Conservation (phyloP, 2,888 invertebrate species). For the Linnaemya tessellans region DNA sequence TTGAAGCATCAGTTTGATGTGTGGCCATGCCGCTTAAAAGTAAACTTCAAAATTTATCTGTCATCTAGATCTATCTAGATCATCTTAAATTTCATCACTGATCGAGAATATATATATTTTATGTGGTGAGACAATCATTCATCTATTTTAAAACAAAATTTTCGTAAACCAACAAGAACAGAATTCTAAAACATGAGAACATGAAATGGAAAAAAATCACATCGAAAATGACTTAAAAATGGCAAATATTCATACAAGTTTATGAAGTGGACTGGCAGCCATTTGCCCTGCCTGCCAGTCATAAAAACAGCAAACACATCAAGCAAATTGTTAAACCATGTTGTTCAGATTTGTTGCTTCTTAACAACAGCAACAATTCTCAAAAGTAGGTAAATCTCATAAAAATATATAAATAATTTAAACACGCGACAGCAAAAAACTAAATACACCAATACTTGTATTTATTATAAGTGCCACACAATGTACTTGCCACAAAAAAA, state of each 20-base stretch:
- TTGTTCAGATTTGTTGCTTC: slow-evolving; percentile 10
- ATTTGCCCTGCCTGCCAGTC: neutral
- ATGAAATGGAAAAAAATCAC: neutral
- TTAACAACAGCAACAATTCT: slow-evolving; percentile 23
- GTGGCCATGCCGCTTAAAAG: no score
- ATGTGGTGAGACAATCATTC: no score
- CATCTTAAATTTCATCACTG: no score
- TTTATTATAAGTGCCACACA: slow-evolving; percentile 26
- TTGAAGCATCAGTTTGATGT: no score
- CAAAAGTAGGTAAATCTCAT: slow-evolving; percentile 58
- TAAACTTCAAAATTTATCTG: no score
- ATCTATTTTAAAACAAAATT: neutral
- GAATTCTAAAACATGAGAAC: neutral
- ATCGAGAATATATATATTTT: no score
- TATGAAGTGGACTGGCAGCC: neutral
- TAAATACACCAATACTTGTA: neutral
- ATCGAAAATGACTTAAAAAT: slow-evolving; percentile 19
- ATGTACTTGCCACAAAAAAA: slow-evolving; percentile 34
- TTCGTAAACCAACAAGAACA: neutral
- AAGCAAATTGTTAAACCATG: slow-evolving; percentile 25
- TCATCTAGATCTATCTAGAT: no score
- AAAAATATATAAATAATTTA: slow-evolving; percentile 51
- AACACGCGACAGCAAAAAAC: slow-evolving; percentile 38
- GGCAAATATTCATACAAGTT: slow-evolving; percentile 2
- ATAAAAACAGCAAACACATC: slow-evolving; percentile 6